Percentiles rank a stretch among this genome's conserved stretches.
phyloP scores from a whole-genome alignment of 2,797 vertebrate genomes.

The Chaenodraco wilsoni region DNA sequence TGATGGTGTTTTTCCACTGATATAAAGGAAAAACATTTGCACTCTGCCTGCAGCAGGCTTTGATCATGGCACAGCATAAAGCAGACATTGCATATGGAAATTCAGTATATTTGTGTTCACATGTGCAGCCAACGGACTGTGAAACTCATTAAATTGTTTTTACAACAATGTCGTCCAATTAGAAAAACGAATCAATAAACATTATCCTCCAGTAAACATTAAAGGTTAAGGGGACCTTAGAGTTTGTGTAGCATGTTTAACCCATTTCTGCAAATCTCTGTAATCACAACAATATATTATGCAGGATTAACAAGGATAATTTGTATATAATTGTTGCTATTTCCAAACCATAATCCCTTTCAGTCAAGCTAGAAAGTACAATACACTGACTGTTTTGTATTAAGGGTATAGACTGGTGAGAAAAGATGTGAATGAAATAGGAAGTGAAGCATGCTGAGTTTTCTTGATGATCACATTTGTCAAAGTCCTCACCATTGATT shows the following conservation, averaged over 20 bases:
- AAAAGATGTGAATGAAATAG: slow-evolving; percentile 52
- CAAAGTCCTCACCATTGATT: slow-evolving; percentile 73
- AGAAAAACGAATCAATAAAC: background rate
- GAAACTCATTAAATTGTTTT: background rate
- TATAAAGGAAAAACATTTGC: background rate
- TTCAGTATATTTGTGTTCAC: background rate
- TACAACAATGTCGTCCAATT: background rate
- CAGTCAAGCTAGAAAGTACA: background rate
- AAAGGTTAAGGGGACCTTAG: background rate
- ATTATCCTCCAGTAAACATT: background rate
- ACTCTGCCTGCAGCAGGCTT: background rate
- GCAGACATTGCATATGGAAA: slow-evolving; percentile 2
- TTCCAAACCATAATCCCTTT: background rate
- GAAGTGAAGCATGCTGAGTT: slow-evolving; percentile 49
- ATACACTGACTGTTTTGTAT: background rate
- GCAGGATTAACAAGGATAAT: background rate
- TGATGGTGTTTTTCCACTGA: background rate
- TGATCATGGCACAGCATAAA: background rate
- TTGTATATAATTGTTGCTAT: background rate
- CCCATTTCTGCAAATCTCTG: background rate
- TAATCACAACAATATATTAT: background rate
- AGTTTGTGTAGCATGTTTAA: background rate
- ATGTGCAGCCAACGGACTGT: background rate
- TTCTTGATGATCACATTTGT: slow-evolving; percentile 69
- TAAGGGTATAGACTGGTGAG: background rate